Conservation (phyloP, 2,113 vertebrate species). For the Chaetorhynchus papuensis region DNA sequence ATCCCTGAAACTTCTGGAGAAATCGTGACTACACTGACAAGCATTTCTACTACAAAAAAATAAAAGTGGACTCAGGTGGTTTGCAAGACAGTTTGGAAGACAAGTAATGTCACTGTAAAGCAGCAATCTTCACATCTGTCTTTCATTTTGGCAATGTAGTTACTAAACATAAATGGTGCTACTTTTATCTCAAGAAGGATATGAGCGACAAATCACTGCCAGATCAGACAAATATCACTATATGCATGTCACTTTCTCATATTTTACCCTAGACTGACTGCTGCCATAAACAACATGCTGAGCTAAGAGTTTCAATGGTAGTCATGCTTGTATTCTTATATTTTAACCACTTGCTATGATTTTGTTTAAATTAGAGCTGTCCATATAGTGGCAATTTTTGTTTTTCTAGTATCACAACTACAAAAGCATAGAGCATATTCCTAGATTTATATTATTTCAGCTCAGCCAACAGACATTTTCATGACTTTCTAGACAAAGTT, state of each 20-base stretch:
- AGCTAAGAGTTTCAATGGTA: neutral
- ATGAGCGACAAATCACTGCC: neutral
- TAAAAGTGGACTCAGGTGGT: neutral
- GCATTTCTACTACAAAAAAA: neutral
- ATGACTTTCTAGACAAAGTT: neutral
- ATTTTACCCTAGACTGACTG: neutral
- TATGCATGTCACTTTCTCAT: neutral
- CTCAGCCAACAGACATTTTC: neutral
- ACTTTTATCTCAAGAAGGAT: neutral
- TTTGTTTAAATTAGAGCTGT: neutral
- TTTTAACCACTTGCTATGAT: neutral
- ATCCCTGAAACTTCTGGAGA: neutral
- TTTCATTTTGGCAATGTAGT: neutral
- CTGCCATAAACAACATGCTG: neutral
- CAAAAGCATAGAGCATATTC: neutral
- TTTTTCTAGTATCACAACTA: neutral
- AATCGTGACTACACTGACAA: neutral
- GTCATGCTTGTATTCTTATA: neutral
- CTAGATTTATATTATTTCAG: neutral
- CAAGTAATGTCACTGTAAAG: neutral
- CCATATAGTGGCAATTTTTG: neutral
- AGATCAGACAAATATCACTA: neutral
- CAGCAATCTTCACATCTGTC: neutral
- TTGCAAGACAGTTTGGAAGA: neutral
- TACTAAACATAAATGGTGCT: neutral